Evolutionary conservation across 1,140 invertebrate genomes (phyloP), one percentile per base, ranked within the genome.

Genomic region (Hycleus cichorii): DNA sequence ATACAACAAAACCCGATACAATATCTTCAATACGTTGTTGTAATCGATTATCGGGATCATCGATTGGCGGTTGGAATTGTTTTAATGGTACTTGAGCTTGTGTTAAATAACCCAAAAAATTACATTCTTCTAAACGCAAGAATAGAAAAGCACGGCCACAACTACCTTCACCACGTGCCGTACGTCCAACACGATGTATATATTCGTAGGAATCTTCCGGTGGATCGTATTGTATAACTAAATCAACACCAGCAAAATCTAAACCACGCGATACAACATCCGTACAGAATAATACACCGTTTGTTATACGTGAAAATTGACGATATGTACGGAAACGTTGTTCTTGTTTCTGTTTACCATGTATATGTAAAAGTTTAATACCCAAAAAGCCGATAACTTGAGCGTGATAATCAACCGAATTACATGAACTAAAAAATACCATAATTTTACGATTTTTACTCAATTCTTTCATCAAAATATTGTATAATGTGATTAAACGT

Each of bases 401-500:
- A 93, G 82, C 32, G 73, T 98, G 91, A 74, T 86, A 99, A 76
- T 97, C 96, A 4, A 98, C 96, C 47, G 94, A 90, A 84, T 96
- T 89, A 75, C 96, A 98, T 0, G 94, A 96, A 58, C 92, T 96
- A 69, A 98, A 91, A 77, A 99, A 99, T 0, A 99, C 95, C 95
- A 99, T 98, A 1, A 97, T 84, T 78, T 98, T 98, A 72, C 86
- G 87, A 63, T 86, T 88, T 79, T 95, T 96, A 73, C 90, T 91
- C 26, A 85, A 80, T 73, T 98, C 97, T 76, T 93, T 97, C 75
- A 96, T 97, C 3, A 99, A 76, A 75, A 99, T 98, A 59, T 95
- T 97, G 70, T 97, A 98, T 12, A 99, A 78, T 10, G 98, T 81
- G 27, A 97, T 78, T 70, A 98, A 91, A 65, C 95, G 79, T 72